Base-by-base conservation (phyloP, 1,140 invertebrate genomes). In the Drosophila virilis region DNA sequence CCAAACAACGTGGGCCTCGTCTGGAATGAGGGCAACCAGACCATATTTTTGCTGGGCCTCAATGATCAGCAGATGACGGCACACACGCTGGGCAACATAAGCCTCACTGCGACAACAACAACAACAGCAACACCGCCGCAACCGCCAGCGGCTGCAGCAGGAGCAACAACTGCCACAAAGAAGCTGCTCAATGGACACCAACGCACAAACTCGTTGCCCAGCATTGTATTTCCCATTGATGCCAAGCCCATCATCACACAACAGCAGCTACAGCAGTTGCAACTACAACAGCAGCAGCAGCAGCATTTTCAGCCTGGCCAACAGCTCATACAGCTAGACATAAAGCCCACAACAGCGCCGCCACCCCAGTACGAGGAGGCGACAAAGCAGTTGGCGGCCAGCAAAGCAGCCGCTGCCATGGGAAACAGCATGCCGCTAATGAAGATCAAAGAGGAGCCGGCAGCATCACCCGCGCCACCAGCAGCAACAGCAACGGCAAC, bases 311-410 rank as follows among this genome's bases (percentile, higher is more conserved):
- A 89, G 33, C 79, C 84, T 55, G 81, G 51, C 38, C 86, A 90
- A 51, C 90, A 80, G 42, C 75, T 88, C 10, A 85, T 90, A 54
- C 86, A 91, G 3, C 91, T 93, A 37, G 93, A 94, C 8, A 92
- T 91, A 8, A 93, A 93, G 52, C 83, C 91, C 10, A 68, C 84
- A 10, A 77, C 90, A 28, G 73, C 76, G 9, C 90, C 90, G 12
- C 95, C 93, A 10, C 95, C 95, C 12, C 93, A 95, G 45, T 96
- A 96, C 73, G 94, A 96, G 62, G 95, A 96, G 90, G 95, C 95
- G 6, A 94, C 95, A 0, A 95, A 95, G 80, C 93, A 95, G 54
- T 46, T 93, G 51, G 92, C 93, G 1, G 92, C 92, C n/a, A 75
- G 58, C 28, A 83, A 88, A 72, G 92, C 93, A 15, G 83, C 84